Conservation (phyloP, 2,888 invertebrate genomes). For the Seira sanloemensis region DNA sequence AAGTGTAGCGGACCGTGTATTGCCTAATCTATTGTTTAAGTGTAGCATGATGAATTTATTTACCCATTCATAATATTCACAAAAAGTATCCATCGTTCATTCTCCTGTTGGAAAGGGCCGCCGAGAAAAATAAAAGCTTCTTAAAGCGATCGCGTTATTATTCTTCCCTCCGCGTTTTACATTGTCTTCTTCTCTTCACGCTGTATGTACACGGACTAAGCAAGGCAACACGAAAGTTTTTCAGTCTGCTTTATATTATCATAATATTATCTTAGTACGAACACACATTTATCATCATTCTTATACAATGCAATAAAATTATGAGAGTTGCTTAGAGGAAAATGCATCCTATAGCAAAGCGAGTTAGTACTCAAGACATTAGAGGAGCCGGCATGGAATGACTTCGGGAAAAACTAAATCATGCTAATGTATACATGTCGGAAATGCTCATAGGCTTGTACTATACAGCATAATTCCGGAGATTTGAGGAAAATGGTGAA, state of each 20-base stretch:
- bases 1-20: too few species aligned
- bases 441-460: neutral
- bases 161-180: neutral
- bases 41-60: neutral
- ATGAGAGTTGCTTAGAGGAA: slow-evolving; percentile 5
- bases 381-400: neutral
- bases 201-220: neutral
- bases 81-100: neutral
- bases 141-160: neutral
- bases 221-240: neutral
- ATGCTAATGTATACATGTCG: slow-evolving; percentile 44
- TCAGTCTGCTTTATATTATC: neutral
- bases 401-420: slow-evolving; percentile 30
- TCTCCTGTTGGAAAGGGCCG: neutral
- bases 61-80: neutral
- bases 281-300: neutral
- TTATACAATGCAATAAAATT: slow-evolving; percentile 5
- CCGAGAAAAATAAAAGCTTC: neutral
- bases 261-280: slow-evolving; percentile 2
- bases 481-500: too few species aligned
- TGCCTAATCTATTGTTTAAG: neutral
- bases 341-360: neutral
- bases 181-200: neutral
- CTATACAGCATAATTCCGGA: neutral
- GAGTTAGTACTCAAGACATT: neutral